phyloP scores from a whole-genome alignment of 1,140 invertebrate species.

The Ladona fulva region DNA sequence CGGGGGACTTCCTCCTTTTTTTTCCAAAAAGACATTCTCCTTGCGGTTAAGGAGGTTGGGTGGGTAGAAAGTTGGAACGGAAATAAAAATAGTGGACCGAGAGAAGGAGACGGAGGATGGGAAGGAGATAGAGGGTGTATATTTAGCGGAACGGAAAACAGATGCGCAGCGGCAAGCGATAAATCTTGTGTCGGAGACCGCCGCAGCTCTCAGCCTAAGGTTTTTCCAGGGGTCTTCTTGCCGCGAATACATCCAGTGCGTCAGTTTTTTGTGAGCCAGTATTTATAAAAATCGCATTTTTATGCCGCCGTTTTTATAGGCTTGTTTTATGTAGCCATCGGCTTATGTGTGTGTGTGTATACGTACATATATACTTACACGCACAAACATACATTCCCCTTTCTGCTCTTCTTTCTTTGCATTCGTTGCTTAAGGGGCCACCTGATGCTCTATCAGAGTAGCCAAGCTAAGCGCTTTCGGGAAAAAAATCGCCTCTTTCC shows the following conservation, averaged over 20 bases:
- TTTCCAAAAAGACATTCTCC: too few species aligned
- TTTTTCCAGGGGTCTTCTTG: not conserved
- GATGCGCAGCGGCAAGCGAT: not conserved
- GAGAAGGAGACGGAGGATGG: not conserved
- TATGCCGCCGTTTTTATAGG: not conserved
- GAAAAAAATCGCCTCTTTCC: too few species aligned
- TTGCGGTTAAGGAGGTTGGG: too few species aligned
- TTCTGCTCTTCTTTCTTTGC: not conserved
- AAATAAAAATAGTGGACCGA: too few species aligned
- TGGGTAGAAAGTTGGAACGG: too few species aligned
- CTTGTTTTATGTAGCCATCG: not conserved
- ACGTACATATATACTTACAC: too few species aligned
- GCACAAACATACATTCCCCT: too few species aligned
- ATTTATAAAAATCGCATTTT: not conserved
- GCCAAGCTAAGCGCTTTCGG: too few species aligned
- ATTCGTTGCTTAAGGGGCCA: not conserved
- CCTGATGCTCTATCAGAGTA: not conserved
- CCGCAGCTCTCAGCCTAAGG: not conserved
- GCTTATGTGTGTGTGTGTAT: not conserved
- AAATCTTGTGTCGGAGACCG: not conserved
- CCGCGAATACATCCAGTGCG: not conserved
- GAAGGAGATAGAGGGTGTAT: not conserved
- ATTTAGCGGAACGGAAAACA: conserved; percentile 5
- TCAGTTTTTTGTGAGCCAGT: not conserved
- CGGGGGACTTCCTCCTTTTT: too few species aligned